Base-by-base conservation (phyloP, 2,888 invertebrate genomes). In the Resseliella maxima region DNA sequence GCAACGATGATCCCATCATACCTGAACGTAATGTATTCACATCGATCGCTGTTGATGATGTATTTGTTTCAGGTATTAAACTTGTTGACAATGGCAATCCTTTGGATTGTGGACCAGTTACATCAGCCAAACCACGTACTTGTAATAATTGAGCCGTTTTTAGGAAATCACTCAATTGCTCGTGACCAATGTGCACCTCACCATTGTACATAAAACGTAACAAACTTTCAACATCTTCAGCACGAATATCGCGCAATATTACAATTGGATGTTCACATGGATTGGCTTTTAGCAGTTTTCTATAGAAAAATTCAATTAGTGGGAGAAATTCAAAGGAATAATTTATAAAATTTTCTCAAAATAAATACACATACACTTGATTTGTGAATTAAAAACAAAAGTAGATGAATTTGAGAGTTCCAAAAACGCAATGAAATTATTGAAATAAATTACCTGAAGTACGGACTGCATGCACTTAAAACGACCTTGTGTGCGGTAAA, bases 171-270 rank as follows among this genome's bases (percentile, higher is more conserved):
- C 95, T 94, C 89, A 97, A 92, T 90, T 96, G 96, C 89, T 96
- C 96, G 90, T 97, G 96, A 36, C 96, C 96, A 89, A 97, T 96
- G 91, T 96, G 95, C 46, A 97, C 97, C 91, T 97, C 97, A 87
- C 97, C 97, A 91, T 96, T 96, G 91, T 97, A 97, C 96, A 97
- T 97, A 92, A 97, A 97, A 91, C 95, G 95, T 89, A 97, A 93
- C 89, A 97, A 93, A 90, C 95, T 96, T 90, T 96, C 96, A 93
- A 97, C 96, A 89, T 96, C 96, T 90, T 95, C 94, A 89, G 95
- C 94, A 89, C 95, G 95, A 35, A 97, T 96, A 91, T 97, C 97
- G 89, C 96, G 93, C 88, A 97, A 92, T 89, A 97, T 97, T 88
- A 97, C 95, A 89, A 97, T 97, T 85, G 97, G 97, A 91, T 97